Conservation (phyloP, 92 coral and sea anemone species). For the Actinernus sp. region DNA sequence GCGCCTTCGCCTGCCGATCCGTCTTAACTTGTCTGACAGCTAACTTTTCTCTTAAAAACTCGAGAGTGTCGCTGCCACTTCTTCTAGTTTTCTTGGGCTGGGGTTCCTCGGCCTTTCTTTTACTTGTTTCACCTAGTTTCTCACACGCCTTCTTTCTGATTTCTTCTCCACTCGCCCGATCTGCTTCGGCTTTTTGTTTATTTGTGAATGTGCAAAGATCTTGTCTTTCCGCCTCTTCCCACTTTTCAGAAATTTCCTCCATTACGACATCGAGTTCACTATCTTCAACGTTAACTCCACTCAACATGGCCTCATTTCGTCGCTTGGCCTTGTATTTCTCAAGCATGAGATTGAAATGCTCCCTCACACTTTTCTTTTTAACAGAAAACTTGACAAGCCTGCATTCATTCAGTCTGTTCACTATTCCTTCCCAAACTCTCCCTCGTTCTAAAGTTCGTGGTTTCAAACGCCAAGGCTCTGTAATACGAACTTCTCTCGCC, state of each 20-base stretch:
- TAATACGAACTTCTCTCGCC: neutral
- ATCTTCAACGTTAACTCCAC: conserved; percentile 11
- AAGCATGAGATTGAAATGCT: conserved; percentile 5
- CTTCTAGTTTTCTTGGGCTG: conserved; percentile 18
- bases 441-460: neutral
- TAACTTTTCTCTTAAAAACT: conserved; percentile 9
- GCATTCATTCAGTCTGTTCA: neutral
- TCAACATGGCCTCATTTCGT: conserved; percentile 5
- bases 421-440: neutral
- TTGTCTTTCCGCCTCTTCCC: conserved; percentile 2
- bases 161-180: conserved; percentile 13
- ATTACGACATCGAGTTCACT: conserved; percentile 1
- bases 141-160: conserved; percentile 22
- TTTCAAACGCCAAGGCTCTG: neutral
- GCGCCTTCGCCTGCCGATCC: conserved; percentile 19
- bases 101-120: conserved; percentile 9
- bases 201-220: neutral
- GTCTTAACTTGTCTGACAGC: conserved; percentile 18
- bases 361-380: conserved; percentile 1
- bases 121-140: conserved; percentile 16
- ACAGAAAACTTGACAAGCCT: neutral
- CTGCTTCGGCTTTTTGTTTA: conserved; percentile 2
- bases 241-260: conserved; percentile 6
- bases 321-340: conserved; percentile 8
- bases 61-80: conserved; percentile 7